Conservation (phyloP, 35 echinoderm and acorn worm genomes). For the Chiridota heheva region DNA sequence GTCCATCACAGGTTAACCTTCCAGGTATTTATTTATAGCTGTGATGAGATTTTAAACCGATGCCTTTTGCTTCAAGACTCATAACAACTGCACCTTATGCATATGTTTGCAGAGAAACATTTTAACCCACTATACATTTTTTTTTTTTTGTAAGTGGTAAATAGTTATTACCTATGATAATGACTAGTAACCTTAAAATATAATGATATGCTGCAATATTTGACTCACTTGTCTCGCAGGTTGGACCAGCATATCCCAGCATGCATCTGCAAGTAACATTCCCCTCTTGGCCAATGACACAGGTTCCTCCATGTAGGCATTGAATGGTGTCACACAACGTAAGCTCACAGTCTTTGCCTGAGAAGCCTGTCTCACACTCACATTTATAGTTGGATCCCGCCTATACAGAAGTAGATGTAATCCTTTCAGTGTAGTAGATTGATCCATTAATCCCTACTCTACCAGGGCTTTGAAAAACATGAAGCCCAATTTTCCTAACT, state of each 20-base stretch:
- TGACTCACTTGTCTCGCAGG: slow-evolving; percentile 69
- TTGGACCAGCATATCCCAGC: slow-evolving; percentile 75
- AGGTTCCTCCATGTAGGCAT: slow-evolving; percentile 67
- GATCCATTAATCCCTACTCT: no score
- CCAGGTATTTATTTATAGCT: no score
- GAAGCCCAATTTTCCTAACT: no score
- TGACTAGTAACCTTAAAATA: no score
- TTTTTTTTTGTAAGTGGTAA: neutral
- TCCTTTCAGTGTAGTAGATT: neutral
- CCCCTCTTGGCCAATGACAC: slow-evolving; percentile 19
- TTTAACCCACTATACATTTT: no score
- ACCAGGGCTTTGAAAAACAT: neutral
- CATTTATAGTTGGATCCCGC: slow-evolving; percentile 56
- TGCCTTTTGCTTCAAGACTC: no score
- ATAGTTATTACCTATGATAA: neutral
- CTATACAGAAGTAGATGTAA: slow-evolving; percentile 30
- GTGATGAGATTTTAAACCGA: no score
- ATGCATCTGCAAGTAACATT: slow-evolving; percentile 68
- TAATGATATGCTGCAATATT: no score
- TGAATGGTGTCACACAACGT: slow-evolving; percentile 40
- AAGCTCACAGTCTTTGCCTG: slow-evolving; percentile 70
- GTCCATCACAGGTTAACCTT: no score
- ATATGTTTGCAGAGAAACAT: no score
- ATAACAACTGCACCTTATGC: no score
- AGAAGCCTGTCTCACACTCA: slow-evolving; percentile 39